Percentiles rank a stretch among this genome's conserved stretches.
phyloP scores from a whole-genome alignment of 1,140 invertebrate genomes.

The Drosophila nigrodunni region DNA sequence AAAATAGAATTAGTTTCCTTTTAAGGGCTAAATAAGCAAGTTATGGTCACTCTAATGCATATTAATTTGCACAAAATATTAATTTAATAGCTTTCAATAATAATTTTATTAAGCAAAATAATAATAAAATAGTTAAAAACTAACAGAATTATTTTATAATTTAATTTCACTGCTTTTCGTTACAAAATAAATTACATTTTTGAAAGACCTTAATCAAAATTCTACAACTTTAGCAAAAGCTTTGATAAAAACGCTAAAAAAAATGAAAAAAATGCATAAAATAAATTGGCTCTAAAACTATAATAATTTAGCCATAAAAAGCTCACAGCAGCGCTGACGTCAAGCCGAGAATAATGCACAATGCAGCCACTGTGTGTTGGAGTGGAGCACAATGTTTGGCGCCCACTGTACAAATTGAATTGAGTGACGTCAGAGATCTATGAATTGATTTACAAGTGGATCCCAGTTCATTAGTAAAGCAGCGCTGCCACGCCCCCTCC shows the following conservation, averaged over 20 bases:
- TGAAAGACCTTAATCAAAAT: too few species aligned
- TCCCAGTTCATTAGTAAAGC: conserved; percentile 18
- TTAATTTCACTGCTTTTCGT: too few species aligned
- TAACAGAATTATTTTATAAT: too few species aligned
- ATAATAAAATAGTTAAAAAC: too few species aligned
- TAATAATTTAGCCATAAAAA: not conserved
- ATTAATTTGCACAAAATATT: not conserved
- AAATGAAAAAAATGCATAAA: not conserved
- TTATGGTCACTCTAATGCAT: not conserved
- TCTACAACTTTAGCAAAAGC: too few species aligned
- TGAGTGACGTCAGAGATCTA: conserved; percentile 3
- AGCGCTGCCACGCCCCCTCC: too few species aligned
- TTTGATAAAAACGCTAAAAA: too few species aligned
- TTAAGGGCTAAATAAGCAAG: not conserved
- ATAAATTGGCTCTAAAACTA: not conserved
- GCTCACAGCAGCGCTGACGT: not conserved
- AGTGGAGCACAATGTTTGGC: not conserved
- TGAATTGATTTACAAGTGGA: not conserved
- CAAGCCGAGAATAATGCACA: not conserved
- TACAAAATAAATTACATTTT: too few species aligned
- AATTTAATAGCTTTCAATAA: too few species aligned
- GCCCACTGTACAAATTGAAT: not conserved
- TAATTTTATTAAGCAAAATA: too few species aligned
- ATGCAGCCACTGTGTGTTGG: not conserved
- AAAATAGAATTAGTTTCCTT: not conserved